phyloP scores from a whole-genome alignment of 2,888 invertebrate genomes.

The Resseliella maxima region DNA sequence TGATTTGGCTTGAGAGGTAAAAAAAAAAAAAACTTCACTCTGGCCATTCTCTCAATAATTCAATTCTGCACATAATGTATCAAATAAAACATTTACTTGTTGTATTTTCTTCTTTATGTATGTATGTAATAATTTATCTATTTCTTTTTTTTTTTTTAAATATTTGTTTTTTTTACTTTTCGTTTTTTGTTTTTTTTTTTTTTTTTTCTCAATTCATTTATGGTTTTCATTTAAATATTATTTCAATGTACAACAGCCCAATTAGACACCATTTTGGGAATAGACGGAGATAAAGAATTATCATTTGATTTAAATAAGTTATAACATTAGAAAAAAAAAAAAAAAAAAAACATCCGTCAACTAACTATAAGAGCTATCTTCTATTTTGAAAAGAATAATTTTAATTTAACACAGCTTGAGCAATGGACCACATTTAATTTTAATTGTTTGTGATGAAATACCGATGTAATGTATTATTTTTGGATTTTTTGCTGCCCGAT shows the following conservation, averaged over 20 bases:
- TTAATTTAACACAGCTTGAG: slow-evolving; percentile 42
- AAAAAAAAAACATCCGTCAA: slow-evolving; percentile 10
- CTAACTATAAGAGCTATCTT: slow-evolving; percentile 18
- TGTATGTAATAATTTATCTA: not conserved
- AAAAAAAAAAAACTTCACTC: not conserved
- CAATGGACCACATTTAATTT: slow-evolving; percentile 59
- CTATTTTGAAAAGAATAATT: not conserved
- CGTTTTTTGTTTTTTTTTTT: not conserved
- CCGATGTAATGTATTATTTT: slow-evolving; percentile 75
- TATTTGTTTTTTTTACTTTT: not conserved
- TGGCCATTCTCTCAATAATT: not conserved
- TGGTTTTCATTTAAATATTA: too few relatives aligned
- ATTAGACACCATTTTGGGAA: not conserved
- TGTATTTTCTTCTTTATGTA: too few relatives aligned
- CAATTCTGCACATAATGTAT: not conserved
- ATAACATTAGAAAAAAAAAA: too few relatives aligned
- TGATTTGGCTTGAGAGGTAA: not conserved
- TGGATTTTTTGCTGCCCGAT: slow-evolving; percentile 62
- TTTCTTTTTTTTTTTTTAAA: slow-evolving; percentile 2
- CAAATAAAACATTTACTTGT: too few relatives aligned
- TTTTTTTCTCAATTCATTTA: not conserved
- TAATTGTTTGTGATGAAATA: slow-evolving; percentile 78
- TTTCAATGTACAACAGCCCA: slow-evolving; percentile 33
- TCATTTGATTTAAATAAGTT: slow-evolving; percentile 33
- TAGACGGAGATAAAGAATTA: not conserved